These are phyloP conservation scores for Chelmon rostratus DNA, from an alignment of 2,797 vertebrate genomes.

Conservation along the genomic window DNA sequence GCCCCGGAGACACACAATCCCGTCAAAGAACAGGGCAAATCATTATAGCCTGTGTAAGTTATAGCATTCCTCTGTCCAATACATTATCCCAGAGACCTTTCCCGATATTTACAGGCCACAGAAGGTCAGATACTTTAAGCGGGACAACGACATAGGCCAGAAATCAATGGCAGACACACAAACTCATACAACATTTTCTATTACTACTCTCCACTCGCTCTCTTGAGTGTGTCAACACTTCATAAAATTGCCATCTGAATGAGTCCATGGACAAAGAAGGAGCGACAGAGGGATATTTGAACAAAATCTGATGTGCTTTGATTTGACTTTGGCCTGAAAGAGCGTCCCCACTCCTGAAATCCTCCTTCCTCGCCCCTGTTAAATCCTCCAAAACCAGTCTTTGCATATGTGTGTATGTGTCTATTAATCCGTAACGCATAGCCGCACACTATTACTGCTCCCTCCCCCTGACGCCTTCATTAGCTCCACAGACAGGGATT, in stretches of 20 bases:
- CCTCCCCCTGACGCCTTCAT: constrained; percentile 81
- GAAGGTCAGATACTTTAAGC: constrained; percentile 74
- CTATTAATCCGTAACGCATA: constrained; percentile 75
- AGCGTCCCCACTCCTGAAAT: constrained; percentile 58
- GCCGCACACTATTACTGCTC: constrained; percentile 71
- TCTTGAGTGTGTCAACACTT: constrained; percentile 70
- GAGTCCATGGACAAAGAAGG: constrained; percentile 57
- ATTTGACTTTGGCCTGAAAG: constrained; percentile 59
- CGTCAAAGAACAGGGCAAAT: constrained; percentile 52
- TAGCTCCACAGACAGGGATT: constrained; percentile 64
- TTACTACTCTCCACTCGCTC: constrained; percentile 39
- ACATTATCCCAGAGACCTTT: constrained; percentile 72
- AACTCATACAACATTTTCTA: constrained; percentile 54
- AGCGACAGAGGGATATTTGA: constrained; percentile 45
- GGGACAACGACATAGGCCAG: constrained; percentile 60
- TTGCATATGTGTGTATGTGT: constrained; percentile 46
- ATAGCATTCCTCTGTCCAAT: constrained; percentile 75
- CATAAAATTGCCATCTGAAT: constrained; percentile 70
- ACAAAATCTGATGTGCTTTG: constrained; percentile 55
- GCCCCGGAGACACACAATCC: constrained; percentile 59
- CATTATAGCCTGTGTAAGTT: constrained; percentile 63
- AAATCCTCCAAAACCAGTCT: constrained; percentile 61
- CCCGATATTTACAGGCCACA: constrained; percentile 71
- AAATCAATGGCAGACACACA: constrained; percentile 65
- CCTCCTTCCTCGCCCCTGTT: constrained; percentile 37